These are phyloP conservation scores for Geotrupes spiniger DNA, from an alignment of 2,888 invertebrate species.

Conservation along the genomic window DNA sequence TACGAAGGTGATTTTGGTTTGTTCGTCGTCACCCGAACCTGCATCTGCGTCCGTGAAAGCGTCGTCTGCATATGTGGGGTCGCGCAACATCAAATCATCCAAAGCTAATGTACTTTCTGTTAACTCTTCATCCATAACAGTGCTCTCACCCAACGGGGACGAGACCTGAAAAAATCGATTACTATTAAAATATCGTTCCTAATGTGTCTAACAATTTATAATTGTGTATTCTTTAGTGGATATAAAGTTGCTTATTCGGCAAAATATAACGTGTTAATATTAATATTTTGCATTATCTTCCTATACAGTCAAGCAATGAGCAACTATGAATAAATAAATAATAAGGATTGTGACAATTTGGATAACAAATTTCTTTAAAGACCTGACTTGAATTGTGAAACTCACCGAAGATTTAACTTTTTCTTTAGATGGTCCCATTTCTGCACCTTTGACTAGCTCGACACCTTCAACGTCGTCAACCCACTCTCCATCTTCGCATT, in stretches of 20 bases:
- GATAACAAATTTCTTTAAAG: too few species aligned
- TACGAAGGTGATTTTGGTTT: conserved; percentile 13
- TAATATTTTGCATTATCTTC: too few species aligned
- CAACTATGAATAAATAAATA: too few species aligned
- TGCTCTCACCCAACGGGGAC: conserved; percentile 10
- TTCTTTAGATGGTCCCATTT: not conserved
- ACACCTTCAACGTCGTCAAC: conserved; percentile 10
- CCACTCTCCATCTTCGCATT: conserved; percentile 53
- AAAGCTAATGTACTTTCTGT: conserved; percentile 44
- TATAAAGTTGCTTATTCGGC: too few species aligned
- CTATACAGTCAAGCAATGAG: too few species aligned
- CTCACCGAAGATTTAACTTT: not conserved
- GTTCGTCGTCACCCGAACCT: conserved; percentile 39
- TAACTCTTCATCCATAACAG: conserved; percentile 14
- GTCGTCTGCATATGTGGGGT: conserved; percentile 40
- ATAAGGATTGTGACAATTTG: too few species aligned
- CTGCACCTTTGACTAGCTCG: not conserved
- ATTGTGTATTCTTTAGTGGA: too few species aligned
- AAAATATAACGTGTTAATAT: too few species aligned
- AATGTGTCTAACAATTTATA: too few species aligned
- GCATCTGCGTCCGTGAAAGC: conserved; percentile 18
- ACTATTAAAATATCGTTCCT: too few species aligned
- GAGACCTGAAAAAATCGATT: conserved; percentile 21
- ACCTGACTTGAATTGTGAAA: too few species aligned
- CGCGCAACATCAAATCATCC: conserved; percentile 55